Conservation (phyloP, 2,113 vertebrate species). For the Vidua macroura region DNA sequence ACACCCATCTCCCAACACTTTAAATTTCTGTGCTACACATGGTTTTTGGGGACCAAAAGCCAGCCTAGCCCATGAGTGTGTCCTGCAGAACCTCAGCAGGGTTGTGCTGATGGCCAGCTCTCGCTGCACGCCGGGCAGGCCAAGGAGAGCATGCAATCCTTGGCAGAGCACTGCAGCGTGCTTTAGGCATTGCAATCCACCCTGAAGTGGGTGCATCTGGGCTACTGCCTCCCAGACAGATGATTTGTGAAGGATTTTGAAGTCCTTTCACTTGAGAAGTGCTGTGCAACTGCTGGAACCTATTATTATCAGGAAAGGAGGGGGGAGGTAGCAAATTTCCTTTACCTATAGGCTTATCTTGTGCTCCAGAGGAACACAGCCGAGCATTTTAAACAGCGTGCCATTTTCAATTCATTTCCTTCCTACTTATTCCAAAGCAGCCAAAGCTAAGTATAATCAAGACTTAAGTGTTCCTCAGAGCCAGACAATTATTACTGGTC, state of each 20-base stretch:
- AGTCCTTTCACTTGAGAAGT: constrained; percentile 31
- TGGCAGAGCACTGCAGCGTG: neutral
- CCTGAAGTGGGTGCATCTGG: constrained; percentile 7
- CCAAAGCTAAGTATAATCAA: constrained; percentile 48
- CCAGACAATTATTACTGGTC: constrained; percentile 16
- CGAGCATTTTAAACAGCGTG: neutral
- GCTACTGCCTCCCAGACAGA: constrained; percentile 24
- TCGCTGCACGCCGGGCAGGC: rapidly evolving
- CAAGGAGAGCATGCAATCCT: rapidly evolving
- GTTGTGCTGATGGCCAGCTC: neutral
- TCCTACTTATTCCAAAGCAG: constrained; percentile 49
- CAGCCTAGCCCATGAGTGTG: rapidly evolving
- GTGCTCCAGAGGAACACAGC: constrained; percentile 32
- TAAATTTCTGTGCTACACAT: neutral
- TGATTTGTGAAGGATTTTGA: constrained; percentile 30
- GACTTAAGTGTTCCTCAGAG: constrained; percentile 48
- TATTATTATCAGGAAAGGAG: constrained; percentile 35
- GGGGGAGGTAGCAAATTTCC: neutral
- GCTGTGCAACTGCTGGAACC: neutral
- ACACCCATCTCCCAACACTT: neutral
- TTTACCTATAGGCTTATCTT: constrained; percentile 54
- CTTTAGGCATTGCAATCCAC: neutral
- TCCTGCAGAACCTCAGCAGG: neutral
- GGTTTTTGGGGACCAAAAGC: neutral
- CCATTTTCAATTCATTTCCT: constrained; percentile 48